phyloP scores from a whole-genome alignment of 2,888 invertebrate species.

The Nemotelus pantherinus region DNA sequence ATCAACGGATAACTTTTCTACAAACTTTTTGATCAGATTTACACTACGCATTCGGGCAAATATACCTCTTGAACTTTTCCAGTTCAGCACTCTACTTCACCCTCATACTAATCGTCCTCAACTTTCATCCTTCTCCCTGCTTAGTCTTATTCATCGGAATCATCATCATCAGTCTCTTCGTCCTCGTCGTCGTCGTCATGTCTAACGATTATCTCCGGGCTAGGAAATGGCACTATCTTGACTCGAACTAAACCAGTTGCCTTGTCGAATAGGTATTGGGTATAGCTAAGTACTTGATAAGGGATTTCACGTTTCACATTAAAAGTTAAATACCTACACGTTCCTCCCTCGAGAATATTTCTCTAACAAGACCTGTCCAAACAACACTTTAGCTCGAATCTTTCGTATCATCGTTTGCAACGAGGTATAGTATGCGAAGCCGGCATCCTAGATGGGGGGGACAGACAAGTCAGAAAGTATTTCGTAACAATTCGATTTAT shows the following conservation, averaged over 20 bases:
- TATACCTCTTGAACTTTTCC: neutral
- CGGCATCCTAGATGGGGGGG: neutral
- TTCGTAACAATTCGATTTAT: constrained; percentile 31
- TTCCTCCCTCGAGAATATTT: constrained; percentile 34
- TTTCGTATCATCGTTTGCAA: constrained; percentile 6
- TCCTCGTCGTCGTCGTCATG: neutral
- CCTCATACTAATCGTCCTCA: neutral
- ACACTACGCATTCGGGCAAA: constrained; percentile 12
- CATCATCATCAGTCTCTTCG: no score
- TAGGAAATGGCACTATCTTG: constrained; percentile 10
- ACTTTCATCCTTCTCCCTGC: constrained; percentile 1
- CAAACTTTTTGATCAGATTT: constrained; percentile 1
- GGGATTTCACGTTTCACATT: constrained; percentile 44
- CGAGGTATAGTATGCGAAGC: neutral
- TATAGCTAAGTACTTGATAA: constrained; percentile 38
- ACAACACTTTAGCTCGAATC: neutral
- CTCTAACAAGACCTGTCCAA: constrained; percentile 23
- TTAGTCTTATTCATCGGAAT: no score
- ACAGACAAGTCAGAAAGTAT: neutral
- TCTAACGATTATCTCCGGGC: constrained; percentile 9
- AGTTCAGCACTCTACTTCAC: no score
- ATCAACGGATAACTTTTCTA: neutral
- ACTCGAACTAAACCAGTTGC: neutral
- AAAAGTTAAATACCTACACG: constrained; percentile 43
- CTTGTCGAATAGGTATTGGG: neutral